phyloP scores from a whole-genome alignment of 2,113 vertebrate genomes.

The Leucosticte australis region DNA sequence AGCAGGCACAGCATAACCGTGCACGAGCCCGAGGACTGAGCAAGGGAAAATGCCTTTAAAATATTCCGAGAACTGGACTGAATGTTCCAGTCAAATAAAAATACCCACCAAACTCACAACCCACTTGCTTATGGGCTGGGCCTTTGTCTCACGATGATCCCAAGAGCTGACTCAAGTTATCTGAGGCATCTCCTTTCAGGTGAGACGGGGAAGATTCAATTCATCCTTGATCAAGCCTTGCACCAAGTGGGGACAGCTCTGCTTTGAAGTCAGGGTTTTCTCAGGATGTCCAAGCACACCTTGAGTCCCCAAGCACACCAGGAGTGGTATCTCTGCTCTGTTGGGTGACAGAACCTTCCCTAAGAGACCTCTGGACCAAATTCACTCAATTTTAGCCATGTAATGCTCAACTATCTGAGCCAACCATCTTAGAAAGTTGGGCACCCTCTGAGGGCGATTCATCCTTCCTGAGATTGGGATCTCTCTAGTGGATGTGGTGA shows the following conservation, averaged over 20 bases:
- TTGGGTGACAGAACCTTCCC: background rate
- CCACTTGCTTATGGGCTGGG: background rate
- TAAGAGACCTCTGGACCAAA: background rate
- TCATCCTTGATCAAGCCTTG: background rate
- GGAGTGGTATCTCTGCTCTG: background rate
- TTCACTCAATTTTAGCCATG: background rate
- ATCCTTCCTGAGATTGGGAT: slow-evolving; percentile 59
- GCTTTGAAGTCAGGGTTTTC: background rate
- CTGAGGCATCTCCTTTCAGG: background rate
- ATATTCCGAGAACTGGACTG: background rate
- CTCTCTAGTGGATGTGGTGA: slow-evolving; percentile 41
- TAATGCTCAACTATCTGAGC: background rate
- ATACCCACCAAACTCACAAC: background rate
- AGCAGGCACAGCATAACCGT: background rate
- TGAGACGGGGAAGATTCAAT: background rate
- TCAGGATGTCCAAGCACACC: background rate
- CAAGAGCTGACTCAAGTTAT: background rate
- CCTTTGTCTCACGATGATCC: background rate
- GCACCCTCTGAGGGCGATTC: slow-evolving; percentile 22
- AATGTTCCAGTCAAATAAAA: background rate
- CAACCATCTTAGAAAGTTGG: slow-evolving; percentile 21
- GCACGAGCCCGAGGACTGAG: background rate
- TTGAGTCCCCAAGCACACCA: background rate
- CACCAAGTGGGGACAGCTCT: background rate
- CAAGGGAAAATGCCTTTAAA: background rate